Percentiles rank a stretch among this genome's conserved stretches.
phyloP scores from a whole-genome alignment of 2,113 vertebrate species.

The Chamaea fasciata region DNA sequence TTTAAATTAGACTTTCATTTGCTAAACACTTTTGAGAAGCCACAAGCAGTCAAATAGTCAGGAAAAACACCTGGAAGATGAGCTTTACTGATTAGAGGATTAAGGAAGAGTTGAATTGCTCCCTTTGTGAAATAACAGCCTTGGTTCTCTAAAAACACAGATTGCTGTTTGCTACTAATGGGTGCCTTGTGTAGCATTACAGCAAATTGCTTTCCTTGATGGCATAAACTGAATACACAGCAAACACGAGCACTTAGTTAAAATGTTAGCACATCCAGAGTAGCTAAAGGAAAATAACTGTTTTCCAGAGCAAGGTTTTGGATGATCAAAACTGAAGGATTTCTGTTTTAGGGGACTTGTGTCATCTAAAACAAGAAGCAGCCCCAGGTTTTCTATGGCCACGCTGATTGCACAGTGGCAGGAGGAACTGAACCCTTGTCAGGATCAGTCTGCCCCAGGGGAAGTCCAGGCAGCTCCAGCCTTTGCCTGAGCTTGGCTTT shows the following conservation, averaged over 20 bases:
- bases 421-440: neutral
- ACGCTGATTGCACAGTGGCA: neutral
- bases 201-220: constrained; percentile 59
- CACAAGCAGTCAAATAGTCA: neutral
- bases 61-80: constrained; percentile 26
- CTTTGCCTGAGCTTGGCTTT: neutral
- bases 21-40: neutral
- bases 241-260: constrained; percentile 22
- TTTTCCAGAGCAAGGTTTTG: neutral
- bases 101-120: constrained; percentile 17
- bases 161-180: constrained; percentile 51
- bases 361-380: neutral
- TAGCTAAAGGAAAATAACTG: constrained; percentile 18
- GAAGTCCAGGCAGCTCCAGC: neutral
- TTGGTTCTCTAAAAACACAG: constrained; percentile 58
- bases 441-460: neutral
- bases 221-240: constrained; percentile 21
- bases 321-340: neutral
- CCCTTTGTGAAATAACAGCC: constrained; percentile 39
- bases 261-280: constrained; percentile 43
- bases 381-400: neutral
- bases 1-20: neutral
- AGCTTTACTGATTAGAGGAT: constrained; percentile 16
- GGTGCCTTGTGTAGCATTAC: constrained; percentile 48
- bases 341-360: neutral